A percentile compares a stretch with the other conserved stretches of the same genome.
phyloP scores from a whole-genome alignment of 2,113 vertebrate genomes.

The Excalfactoria chinensis region DNA sequence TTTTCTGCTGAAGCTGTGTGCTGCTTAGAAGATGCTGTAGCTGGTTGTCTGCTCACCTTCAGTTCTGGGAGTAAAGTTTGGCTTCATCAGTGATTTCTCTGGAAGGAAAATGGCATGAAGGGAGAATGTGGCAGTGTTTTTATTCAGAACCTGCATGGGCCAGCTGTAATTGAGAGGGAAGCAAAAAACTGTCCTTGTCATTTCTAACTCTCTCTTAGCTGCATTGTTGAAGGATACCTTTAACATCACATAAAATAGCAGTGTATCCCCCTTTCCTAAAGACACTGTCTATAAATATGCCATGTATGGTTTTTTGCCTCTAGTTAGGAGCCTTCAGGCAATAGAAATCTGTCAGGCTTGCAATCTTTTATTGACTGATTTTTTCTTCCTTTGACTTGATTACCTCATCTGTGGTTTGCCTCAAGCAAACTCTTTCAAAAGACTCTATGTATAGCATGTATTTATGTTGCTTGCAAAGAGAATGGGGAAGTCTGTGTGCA shows the following conservation, averaged over 20 bases:
- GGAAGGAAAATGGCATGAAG: not conserved
- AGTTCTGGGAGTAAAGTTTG: not conserved
- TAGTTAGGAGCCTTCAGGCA: not conserved
- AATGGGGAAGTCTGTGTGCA: not conserved
- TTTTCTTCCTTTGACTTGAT: not conserved
- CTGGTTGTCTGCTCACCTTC: not conserved
- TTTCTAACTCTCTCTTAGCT: not conserved
- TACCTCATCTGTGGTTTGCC: not conserved
- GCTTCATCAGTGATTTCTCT: not conserved
- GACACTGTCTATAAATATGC: not conserved
- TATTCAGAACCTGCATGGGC: not conserved
- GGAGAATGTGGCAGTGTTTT: not conserved
- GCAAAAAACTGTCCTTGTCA: not conserved
- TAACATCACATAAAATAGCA: not conserved
- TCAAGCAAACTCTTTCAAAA: conserved; percentile 11
- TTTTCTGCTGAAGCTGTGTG: not conserved
- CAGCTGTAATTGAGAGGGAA: not conserved
- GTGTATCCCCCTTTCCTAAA: not conserved
- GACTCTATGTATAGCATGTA: not conserved
- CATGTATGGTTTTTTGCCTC: not conserved
- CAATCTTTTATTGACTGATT: not conserved
- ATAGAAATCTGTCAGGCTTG: not conserved
- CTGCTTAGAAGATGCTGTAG: not conserved
- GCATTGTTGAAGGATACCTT: not conserved
- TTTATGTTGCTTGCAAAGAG: not conserved